Evolutionary conservation across 2,113 vertebrate species (phyloP).

Genomic region (Trichomycterus rosablanca): DNA sequence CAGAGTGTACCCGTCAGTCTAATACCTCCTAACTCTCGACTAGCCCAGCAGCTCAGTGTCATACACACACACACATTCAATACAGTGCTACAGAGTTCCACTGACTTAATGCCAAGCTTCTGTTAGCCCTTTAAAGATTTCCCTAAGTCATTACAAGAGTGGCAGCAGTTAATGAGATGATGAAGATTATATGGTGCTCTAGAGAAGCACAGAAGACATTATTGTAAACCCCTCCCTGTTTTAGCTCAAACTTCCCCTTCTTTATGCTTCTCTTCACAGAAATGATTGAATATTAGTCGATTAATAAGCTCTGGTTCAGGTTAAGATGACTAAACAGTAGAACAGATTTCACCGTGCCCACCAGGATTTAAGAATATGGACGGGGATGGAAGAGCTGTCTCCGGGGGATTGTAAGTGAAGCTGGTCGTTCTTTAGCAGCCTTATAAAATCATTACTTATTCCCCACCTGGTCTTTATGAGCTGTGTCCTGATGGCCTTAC

Average conservation of each 20-base stretch:
- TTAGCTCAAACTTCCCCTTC: constrained; percentile 42
- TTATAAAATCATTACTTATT: constrained; percentile 87
- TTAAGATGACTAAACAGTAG: constrained; percentile 78
- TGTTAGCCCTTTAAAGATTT: constrained; percentile 52
- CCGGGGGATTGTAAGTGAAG: constrained; percentile 79
- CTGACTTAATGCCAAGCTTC: constrained; percentile 53
- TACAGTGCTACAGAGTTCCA: constrained; percentile 36
- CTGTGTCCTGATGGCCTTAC: constrained; percentile 88
- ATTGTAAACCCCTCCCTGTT: constrained; percentile 38
- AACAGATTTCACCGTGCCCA: constrained; percentile 68
- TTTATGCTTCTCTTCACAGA: constrained; percentile 40
- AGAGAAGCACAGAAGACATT: constrained; percentile 53
- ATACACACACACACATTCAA: constrained; percentile 51
- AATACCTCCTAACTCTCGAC: constrained; percentile 56
- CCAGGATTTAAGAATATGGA: constrained; percentile 76
- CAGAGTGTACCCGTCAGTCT: constrained; percentile 60
- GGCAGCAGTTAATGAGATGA: constrained; percentile 58
- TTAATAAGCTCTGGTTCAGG: constrained; percentile 83
- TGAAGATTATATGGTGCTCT: constrained; percentile 53
- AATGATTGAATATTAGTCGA: constrained; percentile 82
- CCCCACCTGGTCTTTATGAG: constrained; percentile 83
- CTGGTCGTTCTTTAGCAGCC: constrained; percentile 72
- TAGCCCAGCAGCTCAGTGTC: constrained; percentile 54
- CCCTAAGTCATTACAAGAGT: constrained; percentile 60
- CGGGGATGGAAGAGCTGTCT: constrained; percentile 76